phyloP scores from a whole-genome alignment of 2,113 vertebrate species.

The Caranx melampygus region DNA sequence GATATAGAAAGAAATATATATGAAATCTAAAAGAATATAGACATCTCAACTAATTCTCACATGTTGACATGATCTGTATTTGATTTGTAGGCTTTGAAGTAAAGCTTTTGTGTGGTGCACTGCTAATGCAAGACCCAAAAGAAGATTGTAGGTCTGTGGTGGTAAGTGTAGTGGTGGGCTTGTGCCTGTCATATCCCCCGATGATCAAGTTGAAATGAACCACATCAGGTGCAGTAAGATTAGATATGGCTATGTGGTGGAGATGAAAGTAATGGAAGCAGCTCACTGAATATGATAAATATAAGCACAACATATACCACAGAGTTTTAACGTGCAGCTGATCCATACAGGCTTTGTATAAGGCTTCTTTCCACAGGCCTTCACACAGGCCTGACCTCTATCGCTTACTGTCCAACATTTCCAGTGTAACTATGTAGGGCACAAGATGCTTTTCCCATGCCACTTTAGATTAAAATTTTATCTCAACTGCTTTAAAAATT shows the following conservation, averaged over 20 bases:
- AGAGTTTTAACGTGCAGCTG: background rate
- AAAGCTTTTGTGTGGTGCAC: background rate
- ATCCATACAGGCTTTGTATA: background rate
- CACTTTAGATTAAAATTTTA: background rate
- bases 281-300: background rate
- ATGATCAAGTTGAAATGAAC: background rate
- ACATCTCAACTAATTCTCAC: background rate
- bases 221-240: no score
- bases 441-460: background rate
- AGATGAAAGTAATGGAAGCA: background rate
- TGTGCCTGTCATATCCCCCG: background rate
- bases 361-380: background rate
- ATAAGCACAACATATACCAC: background rate
- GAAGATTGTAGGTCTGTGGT: background rate
- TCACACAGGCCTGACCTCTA: background rate
- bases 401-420: background rate
- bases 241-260: no score
- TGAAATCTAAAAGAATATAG: no score
- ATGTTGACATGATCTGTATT: background rate
- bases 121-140: background rate
- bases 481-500: background rate
- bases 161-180: background rate
- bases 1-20: no score
- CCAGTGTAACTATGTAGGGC: background rate
- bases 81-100: background rate